These are phyloP conservation scores for Choloepus hoffmanni DNA, from an alignment of 2,113 vertebrate genomes.

Conservation along the genomic window DNA sequence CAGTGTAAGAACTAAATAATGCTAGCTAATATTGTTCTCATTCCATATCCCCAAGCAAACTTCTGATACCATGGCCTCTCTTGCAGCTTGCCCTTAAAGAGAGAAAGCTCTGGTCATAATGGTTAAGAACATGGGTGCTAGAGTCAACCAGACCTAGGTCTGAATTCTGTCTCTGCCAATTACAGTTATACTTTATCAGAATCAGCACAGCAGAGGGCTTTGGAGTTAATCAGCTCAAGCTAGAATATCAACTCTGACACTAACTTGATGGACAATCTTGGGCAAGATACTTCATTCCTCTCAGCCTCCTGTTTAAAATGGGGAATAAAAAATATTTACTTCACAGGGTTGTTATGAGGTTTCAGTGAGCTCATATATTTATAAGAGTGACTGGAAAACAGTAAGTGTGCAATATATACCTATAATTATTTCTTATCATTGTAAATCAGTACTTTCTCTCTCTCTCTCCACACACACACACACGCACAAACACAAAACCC, in stretches of 20 bases:
- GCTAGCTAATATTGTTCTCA: conserved; percentile 9
- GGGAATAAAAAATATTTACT: conserved; percentile 25
- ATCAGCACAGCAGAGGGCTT: conserved; percentile 4
- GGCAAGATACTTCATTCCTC: background rate
- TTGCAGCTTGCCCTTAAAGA: background rate
- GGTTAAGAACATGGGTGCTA: background rate
- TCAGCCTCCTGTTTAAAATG: conserved; percentile 32
- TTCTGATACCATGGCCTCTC: background rate
- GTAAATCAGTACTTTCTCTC: background rate
- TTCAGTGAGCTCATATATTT: background rate
- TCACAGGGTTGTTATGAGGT: background rate
- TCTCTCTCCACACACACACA: too few species aligned
- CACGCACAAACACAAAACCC: too few species aligned
- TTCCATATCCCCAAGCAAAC: conserved; percentile 22
- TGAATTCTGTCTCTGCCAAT: conserved; percentile 23
- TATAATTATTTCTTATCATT: conserved; percentile 33
- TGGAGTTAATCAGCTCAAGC: conserved; percentile 27
- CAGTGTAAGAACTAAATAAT: conserved; percentile 35
- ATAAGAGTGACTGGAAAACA: background rate
- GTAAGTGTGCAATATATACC: background rate
- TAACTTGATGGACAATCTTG: conserved; percentile 31
- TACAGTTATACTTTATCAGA: background rate
- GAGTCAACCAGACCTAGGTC: background rate
- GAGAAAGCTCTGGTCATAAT: conserved; percentile 15
- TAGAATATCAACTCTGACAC: conserved; percentile 14